Evolutionary conservation across 2,888 invertebrate species (phyloP), one percentile per base, ranked within the genome.

Genomic region (Leptinotarsa tumamoca): DNA sequence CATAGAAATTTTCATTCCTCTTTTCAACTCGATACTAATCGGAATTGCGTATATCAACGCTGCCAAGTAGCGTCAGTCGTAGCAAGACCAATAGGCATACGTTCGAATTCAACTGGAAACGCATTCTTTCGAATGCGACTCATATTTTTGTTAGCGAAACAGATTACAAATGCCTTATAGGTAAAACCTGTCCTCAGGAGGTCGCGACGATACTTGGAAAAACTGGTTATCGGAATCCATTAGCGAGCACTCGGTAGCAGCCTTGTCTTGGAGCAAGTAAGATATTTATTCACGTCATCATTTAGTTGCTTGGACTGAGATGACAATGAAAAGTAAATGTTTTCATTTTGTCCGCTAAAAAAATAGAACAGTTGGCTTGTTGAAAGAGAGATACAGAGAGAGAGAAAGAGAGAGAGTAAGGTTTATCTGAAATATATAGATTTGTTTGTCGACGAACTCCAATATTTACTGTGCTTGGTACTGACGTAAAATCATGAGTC

Each of bases 201-300:
- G 58, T 54, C 18, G 54, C 10, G 18, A 13, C 18, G 54, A 13
- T 54, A 54, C 54, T 54, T 54, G 54, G 54, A 18, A 54, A 54
- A 58, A 27, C 58, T 58, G 58, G 58, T 58, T 23, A 13, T 58
- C 23, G 58, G 27, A 58, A 58, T 58, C 58, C 58, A 58, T 58
- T 58, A 58, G 58, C 58, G 58, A 58, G 23, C 21, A 23, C 52
- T 52, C 52, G 52, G 52, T n/a, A n/a, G 52, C n/a, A 52, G n/a
- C 52, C 15, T 52, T n/a, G 52, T n/a, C n/a, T 15, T 21, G 58
- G 3, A 14, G 4, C 58, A 21, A 58, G 58, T 58, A 14, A 58
- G 58, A 21, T 58, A 58, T 58, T 58, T 58, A 23, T 23, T 13
- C 21, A 23, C 15, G 58, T 58, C 58, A 14, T 58, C 58, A 23